Base-by-base conservation (phyloP, 2,888 invertebrate species). In the Cremastinae sp. region DNA sequence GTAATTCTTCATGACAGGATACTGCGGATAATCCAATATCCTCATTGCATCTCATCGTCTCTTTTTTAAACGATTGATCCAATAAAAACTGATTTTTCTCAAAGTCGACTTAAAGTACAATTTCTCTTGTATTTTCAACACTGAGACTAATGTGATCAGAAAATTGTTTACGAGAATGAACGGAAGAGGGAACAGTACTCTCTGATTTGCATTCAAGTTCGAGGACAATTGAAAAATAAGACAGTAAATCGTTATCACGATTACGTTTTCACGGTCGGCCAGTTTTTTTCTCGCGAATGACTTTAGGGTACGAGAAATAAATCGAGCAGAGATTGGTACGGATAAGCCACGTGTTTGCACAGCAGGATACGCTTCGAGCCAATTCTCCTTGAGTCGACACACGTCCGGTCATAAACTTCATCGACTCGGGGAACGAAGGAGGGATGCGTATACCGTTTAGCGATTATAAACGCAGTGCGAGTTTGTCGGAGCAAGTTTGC, bases 381-480 rank as follows among this genome's bases (percentile, higher is more conserved):
- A 47, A 43, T 71, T 56, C n/a, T 47, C 39, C 61, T 37, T 18
- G 70, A 53, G 43, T 53, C 16, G 45, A 61, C 35, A 55, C 35
- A 62, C 49, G 55, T 71, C 71, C 61, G 66, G 55, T 71, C 65
- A 61, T 71, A 66, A 75, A 71, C 41, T 61, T 28, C 16, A 41
- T 66, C 65, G 65, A n/a, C 20, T 18, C 18, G 55, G 53, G 10
- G 41, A 2, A 41, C n/a, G n/a, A 41, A n/a, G 9, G n/a, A 9
- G 2, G 41, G 39, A 41, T 53, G 53, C n/a, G 9, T 41, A 22
- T 41, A 37, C 45, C 47, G 56, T 62, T 72, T 61, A 68, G 61
- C 72, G 75, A 75, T 75, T 72, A 72, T 66, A 41, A 73, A 37
- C 56, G 41, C 53, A 45, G 65, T 37, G 51, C 68, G 53, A 55